Evolutionary conservation across 2,888 invertebrate genomes (phyloP).

Genomic region (Protonemura montana): DNA sequence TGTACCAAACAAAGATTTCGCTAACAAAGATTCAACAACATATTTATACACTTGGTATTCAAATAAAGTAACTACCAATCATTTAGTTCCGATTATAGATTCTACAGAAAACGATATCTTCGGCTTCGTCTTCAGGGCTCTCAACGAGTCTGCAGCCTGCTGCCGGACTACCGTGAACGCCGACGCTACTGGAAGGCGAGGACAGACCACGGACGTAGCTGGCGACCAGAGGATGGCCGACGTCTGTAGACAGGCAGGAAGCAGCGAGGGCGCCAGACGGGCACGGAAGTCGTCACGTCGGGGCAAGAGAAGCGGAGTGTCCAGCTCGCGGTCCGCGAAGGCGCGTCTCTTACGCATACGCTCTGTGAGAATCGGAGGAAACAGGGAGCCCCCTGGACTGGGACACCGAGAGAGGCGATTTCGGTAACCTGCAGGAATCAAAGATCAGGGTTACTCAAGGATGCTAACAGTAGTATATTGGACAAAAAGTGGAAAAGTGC

Average conservation of each 20-base stretch:
- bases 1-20: too few relatives aligned
- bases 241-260: conserved; percentile 41
- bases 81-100: conserved; percentile 72
- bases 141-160: background rate
- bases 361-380: conserved; percentile 60
- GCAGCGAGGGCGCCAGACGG: conserved; percentile 38
- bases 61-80: too few relatives aligned
- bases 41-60: background rate
- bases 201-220: conserved; percentile 52
- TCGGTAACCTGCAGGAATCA: conserved; percentile 54
- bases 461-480: too few relatives aligned
- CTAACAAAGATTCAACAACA: background rate
- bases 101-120: conserved; percentile 72
- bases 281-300: conserved; percentile 13
- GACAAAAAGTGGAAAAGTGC: too few relatives aligned
- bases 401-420: conserved; percentile 51
- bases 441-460: too few relatives aligned
- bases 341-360: conserved; percentile 65
- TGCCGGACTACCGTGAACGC: conserved; percentile 48
- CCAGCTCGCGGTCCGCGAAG: conserved; percentile 62
- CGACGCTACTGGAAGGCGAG: conserved; percentile 20
- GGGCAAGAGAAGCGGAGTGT: conserved; percentile 54
- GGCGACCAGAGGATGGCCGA: conserved; percentile 47
- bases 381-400: conserved; percentile 51
- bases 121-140: conserved; percentile 48